These are phyloP conservation scores for Acanthosepion esculentum DNA, from an alignment of 2,888 invertebrate species.

Conservation along the genomic window DNA sequence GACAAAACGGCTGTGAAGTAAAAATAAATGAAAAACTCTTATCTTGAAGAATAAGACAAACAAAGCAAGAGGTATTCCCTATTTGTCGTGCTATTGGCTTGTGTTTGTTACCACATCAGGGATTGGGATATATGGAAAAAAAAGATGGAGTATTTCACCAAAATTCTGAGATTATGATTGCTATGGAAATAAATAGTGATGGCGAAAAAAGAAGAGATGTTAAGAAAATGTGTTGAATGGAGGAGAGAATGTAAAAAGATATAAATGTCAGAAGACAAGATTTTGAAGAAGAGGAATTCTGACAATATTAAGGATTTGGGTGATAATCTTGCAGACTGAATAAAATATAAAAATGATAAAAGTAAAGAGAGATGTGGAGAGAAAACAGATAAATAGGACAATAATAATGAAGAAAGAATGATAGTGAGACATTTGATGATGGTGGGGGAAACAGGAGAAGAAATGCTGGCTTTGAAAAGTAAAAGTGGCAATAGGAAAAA, in stretches of 20 bases:
- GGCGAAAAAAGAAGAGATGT: background rate
- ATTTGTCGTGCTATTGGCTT: background rate
- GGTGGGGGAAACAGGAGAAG: no score
- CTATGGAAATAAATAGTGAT: background rate
- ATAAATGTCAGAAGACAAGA: no score
- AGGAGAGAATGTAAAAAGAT: background rate
- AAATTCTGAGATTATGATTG: background rate
- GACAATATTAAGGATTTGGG: no score
- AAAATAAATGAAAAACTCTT: background rate
- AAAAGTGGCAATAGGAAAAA: background rate
- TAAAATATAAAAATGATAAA: no score
- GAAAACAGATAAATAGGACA: no score
- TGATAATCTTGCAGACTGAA: no score
- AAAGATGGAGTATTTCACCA: background rate
- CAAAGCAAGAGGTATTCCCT: background rate
- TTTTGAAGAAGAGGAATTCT: no score
- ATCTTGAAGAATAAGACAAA: slow-evolving; percentile 6
- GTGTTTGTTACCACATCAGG: background rate
- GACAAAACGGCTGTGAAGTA: background rate
- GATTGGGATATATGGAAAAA: background rate
- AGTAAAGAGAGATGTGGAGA: no score
- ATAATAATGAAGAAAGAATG: background rate
- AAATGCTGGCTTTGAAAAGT: no score
- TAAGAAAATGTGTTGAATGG: background rate
- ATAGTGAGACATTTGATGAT: no score